Conservation (phyloP, 2,797 vertebrate species). For the Pristis pectinata region DNA sequence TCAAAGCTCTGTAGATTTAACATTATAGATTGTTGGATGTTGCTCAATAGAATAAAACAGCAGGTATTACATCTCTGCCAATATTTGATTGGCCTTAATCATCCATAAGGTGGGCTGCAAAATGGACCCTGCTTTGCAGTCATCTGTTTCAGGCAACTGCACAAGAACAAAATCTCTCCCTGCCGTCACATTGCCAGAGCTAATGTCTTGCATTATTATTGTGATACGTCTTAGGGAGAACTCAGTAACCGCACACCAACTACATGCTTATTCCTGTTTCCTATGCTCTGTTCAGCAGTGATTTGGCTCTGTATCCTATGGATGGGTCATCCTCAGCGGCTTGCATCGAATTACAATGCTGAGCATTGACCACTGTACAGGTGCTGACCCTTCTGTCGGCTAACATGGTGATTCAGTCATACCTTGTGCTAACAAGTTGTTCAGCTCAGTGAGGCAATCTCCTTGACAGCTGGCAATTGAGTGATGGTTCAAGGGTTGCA, state of each 20-base stretch:
- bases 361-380: background rate
- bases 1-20: background rate
- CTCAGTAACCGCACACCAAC: background rate
- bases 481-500: background rate
- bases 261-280: background rate
- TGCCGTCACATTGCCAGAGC: background rate
- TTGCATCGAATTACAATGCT: background rate
- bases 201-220: background rate
- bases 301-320: background rate
- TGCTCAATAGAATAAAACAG: background rate
- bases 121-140: background rate
- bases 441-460: background rate
- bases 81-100: background rate
- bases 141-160: background rate
- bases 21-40: background rate
- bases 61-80: background rate
- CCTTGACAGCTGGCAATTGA: conserved; percentile 29
- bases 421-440: background rate
- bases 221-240: background rate
- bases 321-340: too few species aligned
- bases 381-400: background rate
- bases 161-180: background rate
- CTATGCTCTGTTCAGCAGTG: background rate
- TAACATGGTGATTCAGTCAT: too few species aligned
- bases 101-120: background rate